Base-by-base conservation (phyloP, 2,797 vertebrate species). In the Nannoperca obscura region DNA sequence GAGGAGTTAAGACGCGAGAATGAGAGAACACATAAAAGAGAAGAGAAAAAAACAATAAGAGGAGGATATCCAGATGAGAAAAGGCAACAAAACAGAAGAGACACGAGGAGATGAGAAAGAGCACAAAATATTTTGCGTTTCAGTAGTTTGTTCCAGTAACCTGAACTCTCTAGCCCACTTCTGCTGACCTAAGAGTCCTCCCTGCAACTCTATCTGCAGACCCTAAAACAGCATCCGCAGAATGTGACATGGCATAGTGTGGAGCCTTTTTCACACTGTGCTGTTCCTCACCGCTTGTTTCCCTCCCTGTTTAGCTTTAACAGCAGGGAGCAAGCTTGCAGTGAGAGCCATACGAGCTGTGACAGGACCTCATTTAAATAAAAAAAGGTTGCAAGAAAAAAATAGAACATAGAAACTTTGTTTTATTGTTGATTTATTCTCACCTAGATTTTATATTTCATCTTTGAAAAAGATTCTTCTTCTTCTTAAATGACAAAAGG, bases 111-210 rank as follows among this genome's bases (percentile, higher is more conserved):
- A 52, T 13, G 40, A 60, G 32, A 36, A 32, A n/a, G 7, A 46
- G 34, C 46, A 61, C 4, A 34, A 70, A 70, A 46, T 20, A 30
- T 78, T 38, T 63, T 65, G 40, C 44, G 5, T 64, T 50, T 70
- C 40, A 6, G 19, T 76, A 81, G 9, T 74, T 54, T 69, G 71
- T 67, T 83, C 68, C 77, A 69, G 78, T 46, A 70, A 75, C 70
- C 52, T 82, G 50, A 88, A 65, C 67, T 71, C 22, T 66, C 46
- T 11, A 17, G 7, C 22, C 40, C 12, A 50, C 82, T 74, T 87
- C 50, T 78, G 79, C 88, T 89, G 88, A 86, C 24, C 60, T 55
- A 58, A 71, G 62, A 71, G 38, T 55, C 7, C 57, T 80, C 67
- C 24, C 66, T 67, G 34, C 57, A 65, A 80, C 68, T 76, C 62